A percentile compares a stretch with the other conserved stretches of the same genome.
These are phyloP conservation scores for Catostomus latipinnis DNA, from an alignment of 2,797 vertebrate genomes.

Conservation along the genomic window DNA sequence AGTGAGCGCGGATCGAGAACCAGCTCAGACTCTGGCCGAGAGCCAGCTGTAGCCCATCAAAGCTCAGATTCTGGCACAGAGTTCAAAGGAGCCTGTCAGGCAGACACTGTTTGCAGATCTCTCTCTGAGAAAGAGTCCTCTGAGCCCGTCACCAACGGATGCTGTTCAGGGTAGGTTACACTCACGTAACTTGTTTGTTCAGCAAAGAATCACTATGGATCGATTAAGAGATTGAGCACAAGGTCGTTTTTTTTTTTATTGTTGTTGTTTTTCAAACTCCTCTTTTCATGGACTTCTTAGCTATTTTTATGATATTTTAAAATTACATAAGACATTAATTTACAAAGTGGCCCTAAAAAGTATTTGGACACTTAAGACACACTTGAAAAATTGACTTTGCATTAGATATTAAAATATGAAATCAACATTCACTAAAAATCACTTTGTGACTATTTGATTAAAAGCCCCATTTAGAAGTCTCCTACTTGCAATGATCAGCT, in stretches of 20 bases:
- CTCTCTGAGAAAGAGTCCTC: constrained; percentile 68
- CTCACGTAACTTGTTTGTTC: background rate
- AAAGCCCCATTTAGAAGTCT: too few relatives aligned
- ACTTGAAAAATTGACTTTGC: too few relatives aligned
- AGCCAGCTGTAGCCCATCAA: constrained; percentile 64
- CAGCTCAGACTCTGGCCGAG: constrained; percentile 67
- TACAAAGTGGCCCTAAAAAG: too few relatives aligned
- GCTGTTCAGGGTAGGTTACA: constrained; percentile 67
- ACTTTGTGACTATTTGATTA: too few relatives aligned
- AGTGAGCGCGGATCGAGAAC: constrained; percentile 57
- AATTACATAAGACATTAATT: too few relatives aligned
- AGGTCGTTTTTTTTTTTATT: background rate
- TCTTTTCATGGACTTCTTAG: too few relatives aligned
- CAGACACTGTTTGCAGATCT: constrained; percentile 71
- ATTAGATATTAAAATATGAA: too few relatives aligned
- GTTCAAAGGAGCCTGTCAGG: constrained; percentile 60
- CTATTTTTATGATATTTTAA: too few relatives aligned
- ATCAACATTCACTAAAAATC: too few relatives aligned
- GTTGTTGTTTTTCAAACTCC: background rate
- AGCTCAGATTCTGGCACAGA: constrained; percentile 66
- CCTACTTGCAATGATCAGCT: too few relatives aligned
- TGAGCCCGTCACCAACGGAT: constrained; percentile 67
- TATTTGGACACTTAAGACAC: too few relatives aligned
- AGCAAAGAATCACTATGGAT: background rate
- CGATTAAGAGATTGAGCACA: background rate